Percentiles rank a stretch among this genome's conserved stretches.
phyloP scores from a whole-genome alignment of 2,113 vertebrate genomes.

The Zosterops pallidus region DNA sequence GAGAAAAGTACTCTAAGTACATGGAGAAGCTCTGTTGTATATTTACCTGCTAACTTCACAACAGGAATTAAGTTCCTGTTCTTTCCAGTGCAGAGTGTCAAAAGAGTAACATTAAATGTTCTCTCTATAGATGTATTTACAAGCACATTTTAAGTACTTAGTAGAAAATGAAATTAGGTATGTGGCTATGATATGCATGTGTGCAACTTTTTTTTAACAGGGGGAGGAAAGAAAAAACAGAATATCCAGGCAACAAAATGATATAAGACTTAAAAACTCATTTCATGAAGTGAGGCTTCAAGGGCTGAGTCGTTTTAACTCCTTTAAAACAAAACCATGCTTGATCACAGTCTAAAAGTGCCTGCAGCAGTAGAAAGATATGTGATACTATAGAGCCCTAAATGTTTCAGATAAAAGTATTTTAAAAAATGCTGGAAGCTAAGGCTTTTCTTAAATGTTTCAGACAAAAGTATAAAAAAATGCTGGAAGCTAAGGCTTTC shows the following conservation, averaged over 20 bases:
- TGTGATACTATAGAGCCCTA: neutral
- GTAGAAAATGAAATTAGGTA: neutral
- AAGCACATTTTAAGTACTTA: neutral
- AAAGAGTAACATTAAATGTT: neutral
- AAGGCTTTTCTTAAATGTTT: neutral
- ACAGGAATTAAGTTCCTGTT: neutral
- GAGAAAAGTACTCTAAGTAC: neutral
- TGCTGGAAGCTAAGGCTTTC: neutral
- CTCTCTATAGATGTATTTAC: neutral
- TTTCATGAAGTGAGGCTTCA: neutral
- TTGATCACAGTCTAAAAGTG: neutral
- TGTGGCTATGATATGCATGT: neutral
- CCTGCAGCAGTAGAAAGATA: neutral
- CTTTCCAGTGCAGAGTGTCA: neutral
- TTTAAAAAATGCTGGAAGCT: neutral
- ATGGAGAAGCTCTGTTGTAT: neutral
- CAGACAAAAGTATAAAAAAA: neutral
- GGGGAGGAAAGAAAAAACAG: fast-evolving
- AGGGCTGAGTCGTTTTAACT: neutral
- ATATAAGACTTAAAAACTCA: neutral
- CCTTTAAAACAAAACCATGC: neutral
- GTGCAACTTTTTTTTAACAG: neutral
- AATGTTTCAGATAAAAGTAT: neutral
- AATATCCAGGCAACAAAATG: neutral
- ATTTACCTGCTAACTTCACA: neutral